phyloP scores from a whole-genome alignment of 2,888 invertebrate species.

The Lepidochitona cinerea region DNA sequence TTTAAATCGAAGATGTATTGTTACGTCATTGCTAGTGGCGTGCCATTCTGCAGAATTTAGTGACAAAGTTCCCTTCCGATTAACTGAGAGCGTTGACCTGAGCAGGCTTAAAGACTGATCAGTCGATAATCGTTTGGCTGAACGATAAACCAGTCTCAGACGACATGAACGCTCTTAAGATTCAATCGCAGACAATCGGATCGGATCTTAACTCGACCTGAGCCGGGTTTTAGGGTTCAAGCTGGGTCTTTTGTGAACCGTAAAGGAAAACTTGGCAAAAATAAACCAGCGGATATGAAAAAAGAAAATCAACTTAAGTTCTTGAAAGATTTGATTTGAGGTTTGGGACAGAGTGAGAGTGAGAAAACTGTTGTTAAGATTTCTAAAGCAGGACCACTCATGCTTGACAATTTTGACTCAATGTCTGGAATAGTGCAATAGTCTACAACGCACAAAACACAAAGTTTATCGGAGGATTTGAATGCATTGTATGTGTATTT shows the following conservation, averaged over 20 bases:
- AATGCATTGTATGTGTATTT: neutral
- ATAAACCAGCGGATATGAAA: constrained; percentile 19
- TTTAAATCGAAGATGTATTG: constrained; percentile 17
- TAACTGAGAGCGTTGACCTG: too few species aligned
- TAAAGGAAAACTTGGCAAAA: neutral
- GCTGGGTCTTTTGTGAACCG: constrained; percentile 1
- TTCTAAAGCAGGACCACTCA: neutral
- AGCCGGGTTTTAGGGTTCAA: constrained; percentile 13
- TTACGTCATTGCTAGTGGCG: too few species aligned
- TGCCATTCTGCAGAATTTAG: too few species aligned
- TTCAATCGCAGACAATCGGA: too few species aligned
- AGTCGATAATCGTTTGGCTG: too few species aligned
- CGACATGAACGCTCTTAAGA: too few species aligned
- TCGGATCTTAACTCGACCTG: too few species aligned
- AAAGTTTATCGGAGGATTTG: neutral
- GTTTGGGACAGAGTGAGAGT: constrained; percentile 24
- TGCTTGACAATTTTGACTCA: neutral
- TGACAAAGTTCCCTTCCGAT: too few species aligned
- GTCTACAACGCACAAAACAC: neutral
- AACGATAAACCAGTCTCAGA: too few species aligned
- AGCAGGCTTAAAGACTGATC: too few species aligned
- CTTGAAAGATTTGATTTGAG: constrained; percentile 20
- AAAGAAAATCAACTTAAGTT: constrained; percentile 10
- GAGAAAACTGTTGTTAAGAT: too few species aligned
- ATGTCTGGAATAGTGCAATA: neutral